Percentiles rank a stretch among this genome's conserved stretches.
These are phyloP conservation scores for Dinoponera quadriceps DNA, from an alignment of 1,140 invertebrate genomes.

Conservation along the genomic window DNA sequence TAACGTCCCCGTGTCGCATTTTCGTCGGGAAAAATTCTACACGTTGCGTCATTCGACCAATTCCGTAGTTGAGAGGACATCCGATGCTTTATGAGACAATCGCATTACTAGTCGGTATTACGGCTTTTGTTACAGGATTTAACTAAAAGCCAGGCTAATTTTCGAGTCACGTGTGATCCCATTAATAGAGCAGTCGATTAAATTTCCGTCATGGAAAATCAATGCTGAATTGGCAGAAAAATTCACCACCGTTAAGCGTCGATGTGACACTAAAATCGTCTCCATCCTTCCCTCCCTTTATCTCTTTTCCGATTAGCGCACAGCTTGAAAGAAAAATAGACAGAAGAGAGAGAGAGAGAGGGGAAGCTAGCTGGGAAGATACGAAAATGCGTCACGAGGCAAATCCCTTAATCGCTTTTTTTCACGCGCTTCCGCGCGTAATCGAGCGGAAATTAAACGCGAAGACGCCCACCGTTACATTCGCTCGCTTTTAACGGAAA, in stretches of 20 bases:
- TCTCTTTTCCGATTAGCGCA: too few species aligned
- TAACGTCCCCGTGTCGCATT: too few species aligned
- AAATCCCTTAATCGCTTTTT: slow-evolving; percentile 46
- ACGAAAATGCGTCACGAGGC: slow-evolving; percentile 19
- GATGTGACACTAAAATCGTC: neutral
- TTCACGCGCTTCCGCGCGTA: slow-evolving; percentile 15
- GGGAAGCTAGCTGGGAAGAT: neutral
- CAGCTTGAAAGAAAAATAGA: neutral
- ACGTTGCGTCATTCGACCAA: too few species aligned
- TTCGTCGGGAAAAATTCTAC: too few species aligned
- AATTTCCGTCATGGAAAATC: slow-evolving; percentile 5
- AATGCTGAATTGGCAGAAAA: neutral
- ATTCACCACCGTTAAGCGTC: neutral
- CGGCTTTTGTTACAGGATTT: neutral
- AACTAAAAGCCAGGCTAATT: neutral
- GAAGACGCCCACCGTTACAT: neutral
- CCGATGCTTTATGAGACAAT: neutral
- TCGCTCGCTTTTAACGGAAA: slow-evolving; percentile 13
- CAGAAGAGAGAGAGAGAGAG: neutral
- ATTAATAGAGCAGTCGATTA: neutral
- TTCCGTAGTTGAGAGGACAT: neutral
- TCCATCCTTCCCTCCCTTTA: too few species aligned
- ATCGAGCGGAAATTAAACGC: slow-evolving; percentile 49
- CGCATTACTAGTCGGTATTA: neutral
- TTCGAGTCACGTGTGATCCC: neutral